Evolutionary conservation across 2,888 invertebrate genomes (phyloP).

Genomic region (Drosophila birchii): DNA sequence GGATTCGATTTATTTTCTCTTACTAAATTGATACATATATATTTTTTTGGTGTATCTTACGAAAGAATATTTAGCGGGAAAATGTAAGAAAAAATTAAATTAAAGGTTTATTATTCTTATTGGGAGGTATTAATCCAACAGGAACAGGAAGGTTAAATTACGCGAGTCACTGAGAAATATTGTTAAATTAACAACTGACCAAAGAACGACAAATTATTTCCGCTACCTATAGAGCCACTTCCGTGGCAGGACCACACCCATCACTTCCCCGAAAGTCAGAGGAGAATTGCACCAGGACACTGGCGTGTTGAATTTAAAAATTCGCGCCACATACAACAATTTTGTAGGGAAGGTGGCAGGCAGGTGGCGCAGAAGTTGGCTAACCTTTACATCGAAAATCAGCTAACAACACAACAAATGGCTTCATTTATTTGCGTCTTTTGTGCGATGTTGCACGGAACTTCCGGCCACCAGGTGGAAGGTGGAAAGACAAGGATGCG

Average conservation of each 20-base stretch:
- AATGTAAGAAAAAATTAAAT: not conserved
- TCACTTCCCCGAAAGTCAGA: conserved; percentile 6
- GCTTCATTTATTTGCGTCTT: conserved; percentile 81
- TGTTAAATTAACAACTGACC: conserved; percentile 66
- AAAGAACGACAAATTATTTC: conserved; percentile 77
- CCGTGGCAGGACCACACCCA: conserved; percentile 57
- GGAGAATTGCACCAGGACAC: conserved; percentile 9
- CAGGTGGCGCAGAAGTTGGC: conserved; percentile 59
- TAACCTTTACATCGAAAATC: conserved; percentile 73
- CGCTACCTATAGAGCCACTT: conserved; percentile 73
- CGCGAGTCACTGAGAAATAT: conserved; percentile 30
- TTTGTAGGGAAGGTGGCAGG: conserved; percentile 51
- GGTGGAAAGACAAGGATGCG: conserved; percentile 19
- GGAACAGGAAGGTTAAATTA: not conserved
- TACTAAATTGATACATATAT: no score
- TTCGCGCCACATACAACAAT: conserved; percentile 63
- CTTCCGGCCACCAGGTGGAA: conserved; percentile 51
- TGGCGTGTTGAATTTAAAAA: conserved; percentile 65
- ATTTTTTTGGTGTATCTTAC: not conserved
- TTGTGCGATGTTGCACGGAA: conserved; percentile 70
- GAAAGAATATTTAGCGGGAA: not conserved
- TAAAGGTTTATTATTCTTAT: not conserved
- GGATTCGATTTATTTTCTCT: no score
- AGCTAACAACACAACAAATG: conserved; percentile 78
- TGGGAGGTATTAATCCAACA: not conserved